Evolutionary conservation across 1,140 invertebrate genomes (phyloP).

Genomic region (Drosophila mayri): DNA sequence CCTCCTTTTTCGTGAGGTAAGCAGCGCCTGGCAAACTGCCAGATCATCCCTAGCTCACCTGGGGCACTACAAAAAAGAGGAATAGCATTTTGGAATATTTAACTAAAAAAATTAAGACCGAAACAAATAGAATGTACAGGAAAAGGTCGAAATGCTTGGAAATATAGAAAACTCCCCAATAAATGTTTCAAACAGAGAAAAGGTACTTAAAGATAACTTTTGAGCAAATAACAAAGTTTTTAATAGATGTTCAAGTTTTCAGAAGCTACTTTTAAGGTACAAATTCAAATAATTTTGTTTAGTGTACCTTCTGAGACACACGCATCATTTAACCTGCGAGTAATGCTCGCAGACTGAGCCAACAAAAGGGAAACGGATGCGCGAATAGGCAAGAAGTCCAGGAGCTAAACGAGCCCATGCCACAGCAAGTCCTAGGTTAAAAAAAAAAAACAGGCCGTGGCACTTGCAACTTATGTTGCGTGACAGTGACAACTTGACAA

Average conservation of each 20-base stretch:
- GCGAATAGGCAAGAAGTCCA: constrained; percentile 27
- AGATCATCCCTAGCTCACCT: constrained; percentile 42
- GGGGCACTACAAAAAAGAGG: constrained; percentile 11
- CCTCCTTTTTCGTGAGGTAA: background rate
- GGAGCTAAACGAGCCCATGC: constrained; percentile 1
- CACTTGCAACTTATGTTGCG: constrained; percentile 81
- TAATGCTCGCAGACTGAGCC: constrained; percentile 32
- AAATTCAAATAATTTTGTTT: background rate
- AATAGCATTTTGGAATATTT: background rate
- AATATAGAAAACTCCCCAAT: too few species aligned
- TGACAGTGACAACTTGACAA: constrained; percentile 84
- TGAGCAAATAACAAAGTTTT: background rate
- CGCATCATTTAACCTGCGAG: constrained; percentile 78
- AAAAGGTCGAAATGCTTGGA: accelerated
- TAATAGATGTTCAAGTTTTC: background rate
- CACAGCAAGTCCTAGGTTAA: background rate
- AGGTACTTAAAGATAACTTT: background rate
- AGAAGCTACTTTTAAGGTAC: background rate
- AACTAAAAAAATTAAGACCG: too few species aligned
- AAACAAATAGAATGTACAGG: background rate
- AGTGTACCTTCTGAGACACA: constrained; percentile 49
- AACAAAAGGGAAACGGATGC: constrained; percentile 25
- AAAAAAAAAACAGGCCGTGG: constrained; percentile 19
- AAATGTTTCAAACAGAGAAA: too few species aligned
- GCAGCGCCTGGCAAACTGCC: constrained; percentile 49